Evolutionary conservation across 2,113 vertebrate genomes (phyloP).

Genomic region (Sporophila hypoxantha): DNA sequence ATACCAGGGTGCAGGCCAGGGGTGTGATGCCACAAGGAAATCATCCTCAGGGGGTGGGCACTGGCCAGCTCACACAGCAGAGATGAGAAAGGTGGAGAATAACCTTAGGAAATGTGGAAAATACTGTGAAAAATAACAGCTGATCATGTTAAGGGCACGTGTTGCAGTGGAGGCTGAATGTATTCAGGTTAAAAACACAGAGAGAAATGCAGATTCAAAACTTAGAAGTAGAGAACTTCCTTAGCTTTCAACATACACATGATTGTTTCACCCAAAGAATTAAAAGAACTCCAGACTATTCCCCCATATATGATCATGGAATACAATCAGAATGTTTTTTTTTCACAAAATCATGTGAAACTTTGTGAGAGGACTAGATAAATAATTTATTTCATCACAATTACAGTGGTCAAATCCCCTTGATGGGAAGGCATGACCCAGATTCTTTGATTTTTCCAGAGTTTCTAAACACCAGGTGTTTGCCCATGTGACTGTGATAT

Average conservation of each 20-base stretch:
- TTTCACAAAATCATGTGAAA: neutral
- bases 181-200: neutral
- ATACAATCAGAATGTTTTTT: neutral
- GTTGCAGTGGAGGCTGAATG: neutral
- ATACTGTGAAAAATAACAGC: neutral
- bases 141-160: fast-evolving
- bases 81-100: neutral
- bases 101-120: neutral
- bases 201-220: neutral
- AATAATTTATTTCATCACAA: neutral
- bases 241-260: neutral
- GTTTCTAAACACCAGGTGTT: neutral
- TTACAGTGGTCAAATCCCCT: neutral
- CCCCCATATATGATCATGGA: fast-evolving
- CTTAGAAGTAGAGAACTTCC: neutral
- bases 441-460: neutral
- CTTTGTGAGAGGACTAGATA: neutral
- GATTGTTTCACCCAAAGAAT: neutral
- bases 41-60: no score
- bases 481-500: neutral
- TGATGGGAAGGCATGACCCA: neutral
- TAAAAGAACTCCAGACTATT: neutral
- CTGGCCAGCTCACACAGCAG: neutral
- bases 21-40: neutral
- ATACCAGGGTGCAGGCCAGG: no score